Evolutionary conservation across 2,888 invertebrate species (phyloP), one percentile per base, ranked within the genome.

Genomic region (Synanthedon andrenaeformis): DNA sequence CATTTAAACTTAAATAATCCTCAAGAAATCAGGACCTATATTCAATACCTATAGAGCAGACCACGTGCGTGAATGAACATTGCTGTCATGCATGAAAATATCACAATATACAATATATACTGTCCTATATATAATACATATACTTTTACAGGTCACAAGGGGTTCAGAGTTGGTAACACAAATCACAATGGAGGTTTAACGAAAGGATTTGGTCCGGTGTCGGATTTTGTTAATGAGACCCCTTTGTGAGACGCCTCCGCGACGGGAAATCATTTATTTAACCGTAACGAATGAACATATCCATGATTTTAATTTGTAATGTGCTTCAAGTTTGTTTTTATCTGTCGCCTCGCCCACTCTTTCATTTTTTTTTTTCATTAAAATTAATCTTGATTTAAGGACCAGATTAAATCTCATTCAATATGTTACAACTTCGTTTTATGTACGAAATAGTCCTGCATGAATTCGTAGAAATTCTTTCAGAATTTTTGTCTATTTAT

Each of bases 151-250:
- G 12, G 23, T 10, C 49, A 17, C 17, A 19, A 49, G 23, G 19
- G 49, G 49, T 49, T 49, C 35, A 35, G 3, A 10, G 35, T 35
- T 35, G 35, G 35, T 13, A 51, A 17, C 42, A 19, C 63, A 55
- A 61, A 60, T 63, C 70, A 84, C 83, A 85, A 84, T 83, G 62
- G 73, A 70, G 72, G 76, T 80, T 76, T 83, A 82, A 85, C 86
- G 79, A 85, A 85, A 84, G 83, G 82, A 85, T 86, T 85, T 74
- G 81, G 74, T 65, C 65, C 83, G 84, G 81, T 74, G 74, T 70
- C 64, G 76, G 76, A 70, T 71, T 77, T 72, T 67, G 72, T 79
- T 84, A 84, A 85, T 84, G 82, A 84, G 75, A 62, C 68, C 67
- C 69, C 72, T 80, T 83, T 84, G 82, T 81, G 67, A 62, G 65